Conservation (phyloP, 2,113 vertebrate species). For the Spermophilus dauricus region DNA sequence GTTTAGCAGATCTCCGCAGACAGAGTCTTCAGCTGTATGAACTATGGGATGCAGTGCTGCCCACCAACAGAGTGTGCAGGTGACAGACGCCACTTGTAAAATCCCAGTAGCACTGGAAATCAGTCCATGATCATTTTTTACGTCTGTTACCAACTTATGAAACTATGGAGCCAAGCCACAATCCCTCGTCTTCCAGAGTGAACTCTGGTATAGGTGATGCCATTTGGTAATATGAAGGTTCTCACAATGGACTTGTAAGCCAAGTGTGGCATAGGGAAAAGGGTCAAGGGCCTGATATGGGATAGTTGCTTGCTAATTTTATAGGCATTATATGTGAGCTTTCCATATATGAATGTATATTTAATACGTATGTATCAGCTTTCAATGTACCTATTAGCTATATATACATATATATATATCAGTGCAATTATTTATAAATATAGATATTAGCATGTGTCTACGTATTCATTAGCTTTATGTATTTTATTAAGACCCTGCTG, state of each 20-base stretch:
- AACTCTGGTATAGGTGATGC: background rate
- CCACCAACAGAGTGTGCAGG: background rate
- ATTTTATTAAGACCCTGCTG: background rate
- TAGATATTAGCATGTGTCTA: background rate
- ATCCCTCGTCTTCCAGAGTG: background rate
- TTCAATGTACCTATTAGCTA: background rate
- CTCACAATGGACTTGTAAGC: background rate
- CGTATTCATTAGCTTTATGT: background rate
- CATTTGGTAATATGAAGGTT: background rate
- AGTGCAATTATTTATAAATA: conserved; percentile 1
- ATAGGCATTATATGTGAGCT: background rate
- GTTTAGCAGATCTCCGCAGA: background rate
- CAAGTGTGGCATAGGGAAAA: too few relatives aligned
- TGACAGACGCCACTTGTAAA: background rate
- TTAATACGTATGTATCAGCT: background rate
- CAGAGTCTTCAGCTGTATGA: background rate
- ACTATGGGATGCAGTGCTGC: background rate
- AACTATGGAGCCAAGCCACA: background rate
- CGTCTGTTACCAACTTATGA: background rate
- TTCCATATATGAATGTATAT: background rate
- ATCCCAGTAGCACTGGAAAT: background rate
- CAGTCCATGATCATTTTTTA: background rate
- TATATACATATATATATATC: background rate
- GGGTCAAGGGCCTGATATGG: background rate
- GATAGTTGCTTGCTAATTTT: background rate